Evolutionary conservation across 2,113 vertebrate species (phyloP).

Genomic region (Vombatus ursinus): DNA sequence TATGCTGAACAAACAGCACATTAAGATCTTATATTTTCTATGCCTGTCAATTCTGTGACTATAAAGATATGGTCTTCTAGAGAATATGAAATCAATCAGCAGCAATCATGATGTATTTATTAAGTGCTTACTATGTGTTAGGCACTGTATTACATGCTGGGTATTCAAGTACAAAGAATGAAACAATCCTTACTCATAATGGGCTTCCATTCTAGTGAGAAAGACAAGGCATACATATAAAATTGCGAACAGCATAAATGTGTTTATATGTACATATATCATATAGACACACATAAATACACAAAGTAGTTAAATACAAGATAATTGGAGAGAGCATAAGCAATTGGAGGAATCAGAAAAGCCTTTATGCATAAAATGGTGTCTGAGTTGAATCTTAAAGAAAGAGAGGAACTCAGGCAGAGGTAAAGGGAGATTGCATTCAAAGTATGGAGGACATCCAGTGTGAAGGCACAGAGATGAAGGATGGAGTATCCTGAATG

Average conservation of each 20-base stretch:
- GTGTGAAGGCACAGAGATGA: background rate
- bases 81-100: background rate
- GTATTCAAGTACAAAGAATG: background rate
- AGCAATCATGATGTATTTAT: background rate
- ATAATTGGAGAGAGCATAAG: background rate
- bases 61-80: background rate
- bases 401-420: too few species aligned
- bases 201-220: background rate
- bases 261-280: background rate
- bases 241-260: background rate
- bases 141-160: background rate
- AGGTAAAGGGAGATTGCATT: background rate
- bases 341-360: background rate
- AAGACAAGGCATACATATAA: background rate
- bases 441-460: background rate
- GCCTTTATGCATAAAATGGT: background rate
- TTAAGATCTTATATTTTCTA: background rate
- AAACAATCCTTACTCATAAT: background rate
- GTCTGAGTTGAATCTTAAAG: background rate
- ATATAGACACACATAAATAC: background rate
- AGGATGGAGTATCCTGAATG: background rate
- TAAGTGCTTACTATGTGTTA: background rate
- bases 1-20: background rate
- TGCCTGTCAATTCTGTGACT: background rate
- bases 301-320: background rate